Base-by-base conservation (phyloP, 1,140 invertebrate species). In the Brachionus plicatilis region DNA sequence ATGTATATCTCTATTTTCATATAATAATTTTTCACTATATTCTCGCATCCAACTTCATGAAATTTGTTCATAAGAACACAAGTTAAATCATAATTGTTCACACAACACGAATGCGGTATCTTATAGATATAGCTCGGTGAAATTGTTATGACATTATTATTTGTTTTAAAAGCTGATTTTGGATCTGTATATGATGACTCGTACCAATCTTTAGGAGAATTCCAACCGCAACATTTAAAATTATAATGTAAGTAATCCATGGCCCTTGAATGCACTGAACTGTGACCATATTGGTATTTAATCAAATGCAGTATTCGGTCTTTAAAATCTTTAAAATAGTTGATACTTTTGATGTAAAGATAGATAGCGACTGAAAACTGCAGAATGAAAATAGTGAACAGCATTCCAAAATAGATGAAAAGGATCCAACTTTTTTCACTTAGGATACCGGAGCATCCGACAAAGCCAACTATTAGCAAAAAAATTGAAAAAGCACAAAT, bases 371-470 rank as follows among this genome's bases (percentile, higher is more conserved):
- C 37, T 11, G 53, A 29, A 29, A 82, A 82, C 33, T 82, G 79
- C 9, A 82, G 20, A 1, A 45, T 43, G 65, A 82, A 82, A 29
- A 82, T 82, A n/a, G 65, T 68, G 53, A 82, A 82, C 24, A 82
- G 17, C 37, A 68, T 41, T 41, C 79, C 43, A 68, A 82, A 82
- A 47, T 82, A 82, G 7, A 82, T 37, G 27, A 82, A 65, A 37
- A 82, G 27, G 24, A 82, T 60, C 79, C 79, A 82, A 65, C 79
- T 68, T 68, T 82, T 82, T 82, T 82, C 79, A 12, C 17, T 82
- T 12, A 82, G 37, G 9, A 82, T 82, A 65, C 79, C 79, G 11
- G 50, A 45, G 41, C 53, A 60, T 27, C 79, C 79, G n/a, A 82
- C 53, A 37, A 82, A 68, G 11, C 79, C 79, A 41, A 82, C 79